These are phyloP conservation scores for Scaptomyza cyrtandrae DNA, from an alignment of 2,888 invertebrate genomes.

Conservation along the genomic window DNA sequence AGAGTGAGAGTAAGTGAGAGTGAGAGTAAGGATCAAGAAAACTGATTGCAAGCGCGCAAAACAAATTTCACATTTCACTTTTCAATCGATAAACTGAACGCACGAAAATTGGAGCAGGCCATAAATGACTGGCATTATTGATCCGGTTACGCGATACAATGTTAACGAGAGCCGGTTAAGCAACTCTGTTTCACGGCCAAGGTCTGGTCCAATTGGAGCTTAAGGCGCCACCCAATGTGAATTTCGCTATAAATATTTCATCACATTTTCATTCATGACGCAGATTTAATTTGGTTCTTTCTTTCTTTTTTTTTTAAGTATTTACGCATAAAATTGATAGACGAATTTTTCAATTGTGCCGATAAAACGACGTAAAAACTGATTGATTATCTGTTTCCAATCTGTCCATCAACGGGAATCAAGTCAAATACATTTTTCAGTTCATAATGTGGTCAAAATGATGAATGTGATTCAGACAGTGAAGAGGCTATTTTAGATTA, in stretches of 20 bases:
- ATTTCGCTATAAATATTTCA: conserved; percentile 1
- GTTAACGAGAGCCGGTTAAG: conserved; percentile 42
- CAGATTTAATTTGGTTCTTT: not conserved
- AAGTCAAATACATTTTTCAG: not conserved
- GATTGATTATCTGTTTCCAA: conserved; percentile 21
- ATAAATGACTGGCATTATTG: conserved; percentile 53
- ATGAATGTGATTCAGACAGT: not conserved
- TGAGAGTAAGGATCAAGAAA: conserved; percentile 12
- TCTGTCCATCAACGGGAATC: no score
- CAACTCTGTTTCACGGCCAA: conserved; percentile 53
- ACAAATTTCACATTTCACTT: no score
- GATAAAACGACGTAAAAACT: conserved; percentile 13
- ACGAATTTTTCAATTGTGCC: conserved; percentile 18
- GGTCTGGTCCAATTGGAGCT: conserved; percentile 32
- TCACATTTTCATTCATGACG: conserved; percentile 16
- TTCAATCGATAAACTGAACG: conserved; percentile 55
- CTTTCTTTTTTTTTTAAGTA: not conserved
- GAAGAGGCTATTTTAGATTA: conserved; percentile 44
- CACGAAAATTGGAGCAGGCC: conserved; percentile 40
- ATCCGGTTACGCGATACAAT: conserved; percentile 54
- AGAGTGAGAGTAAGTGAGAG: conserved; percentile 34
- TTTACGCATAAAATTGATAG: conserved; percentile 28
- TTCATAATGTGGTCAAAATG: conserved; percentile 6
- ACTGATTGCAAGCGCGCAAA: conserved; percentile 4
- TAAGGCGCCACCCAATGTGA: not conserved